Evolutionary conservation across 2,888 invertebrate genomes (phyloP).

Genomic region (Brenthis daphne): DNA sequence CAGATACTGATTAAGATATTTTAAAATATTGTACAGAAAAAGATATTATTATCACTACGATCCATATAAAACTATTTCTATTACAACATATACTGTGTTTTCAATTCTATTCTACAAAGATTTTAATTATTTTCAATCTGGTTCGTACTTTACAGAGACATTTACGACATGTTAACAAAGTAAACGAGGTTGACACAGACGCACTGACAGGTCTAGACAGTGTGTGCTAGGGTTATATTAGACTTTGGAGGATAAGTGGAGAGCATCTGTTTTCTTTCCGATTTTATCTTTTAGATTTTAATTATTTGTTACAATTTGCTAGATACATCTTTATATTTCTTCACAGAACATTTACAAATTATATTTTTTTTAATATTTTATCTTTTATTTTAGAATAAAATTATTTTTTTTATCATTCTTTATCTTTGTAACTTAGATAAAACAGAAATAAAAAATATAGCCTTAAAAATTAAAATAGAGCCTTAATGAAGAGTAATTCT

Average conservation of each 20-base stretch:
- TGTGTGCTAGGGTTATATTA: constrained; percentile 39
- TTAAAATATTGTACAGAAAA: too few species aligned
- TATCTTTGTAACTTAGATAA: too few species aligned
- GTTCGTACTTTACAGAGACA: constrained; percentile 1
- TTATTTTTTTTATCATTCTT: too few species aligned
- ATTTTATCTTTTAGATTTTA: constrained; percentile 15
- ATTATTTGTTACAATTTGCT: constrained; percentile 4
- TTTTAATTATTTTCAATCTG: constrained; percentile 16
- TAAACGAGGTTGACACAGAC: constrained; percentile 50
- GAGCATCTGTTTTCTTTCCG: constrained; percentile 16
- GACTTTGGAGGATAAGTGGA: constrained; percentile 18
- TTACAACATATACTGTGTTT: background rate
- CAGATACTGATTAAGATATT: too few species aligned
- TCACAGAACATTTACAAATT: too few species aligned
- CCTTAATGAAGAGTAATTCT: too few species aligned
- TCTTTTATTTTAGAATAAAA: too few species aligned
- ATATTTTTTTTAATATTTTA: too few species aligned
- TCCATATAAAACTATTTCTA: background rate
- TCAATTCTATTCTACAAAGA: background rate
- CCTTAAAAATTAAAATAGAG: too few species aligned
- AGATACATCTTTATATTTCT: background rate
- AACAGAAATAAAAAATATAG: too few species aligned
- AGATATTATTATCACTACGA: too few species aligned
- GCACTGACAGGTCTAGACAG: constrained; percentile 51
- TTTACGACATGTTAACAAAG: constrained; percentile 29